Percentiles rank a stretch among this genome's conserved stretches.
phyloP scores from a whole-genome alignment of 2,888 invertebrate species.

The Gortyna flavago region DNA sequence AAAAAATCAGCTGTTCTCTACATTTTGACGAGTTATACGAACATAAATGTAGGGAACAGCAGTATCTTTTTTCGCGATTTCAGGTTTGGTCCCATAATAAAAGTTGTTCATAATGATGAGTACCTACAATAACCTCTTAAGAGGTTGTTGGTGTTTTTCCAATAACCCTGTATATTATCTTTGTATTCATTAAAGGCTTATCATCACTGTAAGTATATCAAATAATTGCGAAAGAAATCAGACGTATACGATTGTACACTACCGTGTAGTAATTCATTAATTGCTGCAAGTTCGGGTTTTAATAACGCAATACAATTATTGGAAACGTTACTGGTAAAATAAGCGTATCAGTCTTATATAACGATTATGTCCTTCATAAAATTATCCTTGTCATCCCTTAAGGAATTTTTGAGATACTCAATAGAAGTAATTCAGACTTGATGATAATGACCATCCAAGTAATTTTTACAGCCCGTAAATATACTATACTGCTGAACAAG shows the following conservation, averaged over 20 bases:
- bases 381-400: background rate
- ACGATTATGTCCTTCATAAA: background rate
- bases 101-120: no score
- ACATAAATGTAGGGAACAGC: no score
- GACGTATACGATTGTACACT: background rate
- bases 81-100: no score
- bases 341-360: background rate
- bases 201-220: background rate
- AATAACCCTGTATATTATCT: no score
- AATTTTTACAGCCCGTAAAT: background rate
- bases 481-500: background rate
- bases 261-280: conserved; percentile 27
- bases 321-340: background rate
- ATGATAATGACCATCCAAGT: background rate
- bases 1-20: no score
- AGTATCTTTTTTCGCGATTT: no score
- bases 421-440: background rate
- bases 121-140: no score
- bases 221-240: conserved; percentile 20
- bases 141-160: no score
- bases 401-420: background rate
- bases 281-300: conserved; percentile 9
- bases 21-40: no score
- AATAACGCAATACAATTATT: conserved; percentile 14
- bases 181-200: conserved; percentile 5